Evolutionary conservation across 2,888 invertebrate species (phyloP).

Genomic region (Agrypnus murinus): DNA sequence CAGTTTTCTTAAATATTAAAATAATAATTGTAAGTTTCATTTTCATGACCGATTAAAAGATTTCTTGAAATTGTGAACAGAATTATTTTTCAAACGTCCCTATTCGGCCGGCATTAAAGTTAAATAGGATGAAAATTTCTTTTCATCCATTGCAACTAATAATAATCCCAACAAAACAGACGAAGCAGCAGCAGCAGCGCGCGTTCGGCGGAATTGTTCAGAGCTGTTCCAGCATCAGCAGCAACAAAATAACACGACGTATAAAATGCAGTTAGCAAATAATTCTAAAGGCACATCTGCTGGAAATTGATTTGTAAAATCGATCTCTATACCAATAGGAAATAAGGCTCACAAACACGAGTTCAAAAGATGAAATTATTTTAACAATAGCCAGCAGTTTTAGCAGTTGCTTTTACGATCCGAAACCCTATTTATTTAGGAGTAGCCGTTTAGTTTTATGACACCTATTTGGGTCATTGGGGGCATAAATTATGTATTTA

Average conservation of each 20-base stretch:
- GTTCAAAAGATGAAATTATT: constrained; percentile 31
- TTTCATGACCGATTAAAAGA: no score
- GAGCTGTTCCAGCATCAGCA: no score
- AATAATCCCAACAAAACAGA: no score
- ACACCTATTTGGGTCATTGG: constrained; percentile 44
- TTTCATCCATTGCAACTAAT: no score
- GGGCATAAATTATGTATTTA: constrained; percentile 45
- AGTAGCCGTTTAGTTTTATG: constrained; percentile 41
- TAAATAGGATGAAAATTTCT: background rate
- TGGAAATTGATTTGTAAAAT: constrained; percentile 28
- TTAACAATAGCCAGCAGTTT: constrained; percentile 41
- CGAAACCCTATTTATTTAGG: constrained; percentile 38
- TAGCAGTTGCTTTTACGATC: constrained; percentile 42
- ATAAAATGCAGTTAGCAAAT: background rate
- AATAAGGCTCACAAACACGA: constrained; percentile 30
- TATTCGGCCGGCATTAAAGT: no score
- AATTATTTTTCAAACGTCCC: no score
- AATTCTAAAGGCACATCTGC: constrained; percentile 39
- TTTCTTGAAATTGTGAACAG: no score
- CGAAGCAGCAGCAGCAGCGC: no score
- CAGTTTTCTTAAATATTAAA: no score
- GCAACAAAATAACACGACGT: constrained; percentile 17
- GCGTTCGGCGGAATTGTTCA: no score
- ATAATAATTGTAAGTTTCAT: no score
- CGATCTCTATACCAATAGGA: constrained; percentile 33